Evolutionary conservation across 2,113 vertebrate genomes (phyloP).

Genomic region (Grammomys surdaster): DNA sequence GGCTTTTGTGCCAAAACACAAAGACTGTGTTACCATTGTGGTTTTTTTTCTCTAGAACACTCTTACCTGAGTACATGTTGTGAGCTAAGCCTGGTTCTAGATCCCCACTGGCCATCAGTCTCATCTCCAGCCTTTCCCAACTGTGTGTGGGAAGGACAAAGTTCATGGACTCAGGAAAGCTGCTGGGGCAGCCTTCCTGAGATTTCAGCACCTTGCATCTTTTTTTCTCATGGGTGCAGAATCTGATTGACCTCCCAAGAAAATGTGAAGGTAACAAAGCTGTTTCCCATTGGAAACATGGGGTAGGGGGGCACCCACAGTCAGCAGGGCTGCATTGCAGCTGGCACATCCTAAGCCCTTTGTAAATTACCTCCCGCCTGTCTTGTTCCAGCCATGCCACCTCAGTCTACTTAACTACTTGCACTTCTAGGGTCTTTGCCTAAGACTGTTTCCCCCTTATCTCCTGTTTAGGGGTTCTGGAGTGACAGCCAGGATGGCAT

Average conservation of each 20-base stretch:
- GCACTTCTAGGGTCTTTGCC: neutral
- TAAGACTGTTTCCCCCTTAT: rapidly evolving
- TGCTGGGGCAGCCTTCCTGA: neutral
- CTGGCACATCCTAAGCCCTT: too few relatives aligned
- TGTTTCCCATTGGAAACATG: rapidly evolving
- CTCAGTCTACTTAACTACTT: neutral
- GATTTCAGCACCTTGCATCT: neutral
- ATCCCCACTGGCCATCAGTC: too few relatives aligned
- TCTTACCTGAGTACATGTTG: neutral
- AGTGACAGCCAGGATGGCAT: neutral
- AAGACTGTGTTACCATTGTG: neutral
- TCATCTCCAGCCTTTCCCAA: neutral
- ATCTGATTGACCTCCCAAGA: neutral
- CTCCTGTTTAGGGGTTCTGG: neutral
- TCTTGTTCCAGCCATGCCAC: neutral
- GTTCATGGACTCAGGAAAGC: rapidly evolving
- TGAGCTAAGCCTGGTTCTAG: neutral
- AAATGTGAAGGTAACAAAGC: neutral
- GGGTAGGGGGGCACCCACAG: too few relatives aligned
- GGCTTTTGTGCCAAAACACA: neutral
- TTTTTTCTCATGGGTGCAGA: neutral
- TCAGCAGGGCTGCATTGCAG: neutral
- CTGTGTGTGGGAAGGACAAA: neutral
- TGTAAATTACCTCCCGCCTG: rapidly evolving
- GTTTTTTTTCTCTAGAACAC: neutral